Percentiles rank a stretch among this genome's conserved stretches.
These are phyloP conservation scores for Limosa lapponica DNA, from an alignment of 2,797 vertebrate species.

Conservation along the genomic window DNA sequence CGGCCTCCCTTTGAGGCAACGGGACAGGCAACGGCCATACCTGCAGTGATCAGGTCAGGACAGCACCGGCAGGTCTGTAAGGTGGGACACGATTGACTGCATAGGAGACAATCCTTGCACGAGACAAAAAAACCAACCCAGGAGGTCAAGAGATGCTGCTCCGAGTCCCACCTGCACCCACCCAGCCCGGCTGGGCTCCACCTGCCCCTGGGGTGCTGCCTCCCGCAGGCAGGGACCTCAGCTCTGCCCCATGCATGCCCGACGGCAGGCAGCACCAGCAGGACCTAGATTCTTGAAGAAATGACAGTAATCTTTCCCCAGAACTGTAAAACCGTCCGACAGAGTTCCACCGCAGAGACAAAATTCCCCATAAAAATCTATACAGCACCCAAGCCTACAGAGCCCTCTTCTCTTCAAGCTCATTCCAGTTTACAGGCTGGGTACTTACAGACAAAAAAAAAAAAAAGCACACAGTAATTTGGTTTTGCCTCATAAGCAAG, in stretches of 20 bases:
- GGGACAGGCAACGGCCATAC: fast-evolving
- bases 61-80: fast-evolving
- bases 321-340: not conserved
- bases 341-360: not conserved
- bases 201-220: not conserved
- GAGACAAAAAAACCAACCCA: fast-evolving
- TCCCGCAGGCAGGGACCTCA: fast-evolving
- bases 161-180: not conserved
- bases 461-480: not conserved
- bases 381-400: not conserved
- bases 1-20: fast-evolving
- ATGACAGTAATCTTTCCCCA: not conserved
- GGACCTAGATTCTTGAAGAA: not conserved
- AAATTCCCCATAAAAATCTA: not conserved
- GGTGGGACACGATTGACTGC: fast-evolving
- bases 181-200: fast-evolving
- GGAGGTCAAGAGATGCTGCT: not conserved
- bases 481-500: constrained; percentile 45
- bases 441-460: not conserved
- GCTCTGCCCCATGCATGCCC: not conserved
- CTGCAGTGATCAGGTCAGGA: not conserved
- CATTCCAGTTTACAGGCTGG: not conserved
- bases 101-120: not conserved
- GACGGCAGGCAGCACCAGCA: not conserved
- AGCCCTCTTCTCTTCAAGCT: not conserved